Evolutionary conservation across 1,140 invertebrate species (phyloP).

Genomic region (Bombus picipes): DNA sequence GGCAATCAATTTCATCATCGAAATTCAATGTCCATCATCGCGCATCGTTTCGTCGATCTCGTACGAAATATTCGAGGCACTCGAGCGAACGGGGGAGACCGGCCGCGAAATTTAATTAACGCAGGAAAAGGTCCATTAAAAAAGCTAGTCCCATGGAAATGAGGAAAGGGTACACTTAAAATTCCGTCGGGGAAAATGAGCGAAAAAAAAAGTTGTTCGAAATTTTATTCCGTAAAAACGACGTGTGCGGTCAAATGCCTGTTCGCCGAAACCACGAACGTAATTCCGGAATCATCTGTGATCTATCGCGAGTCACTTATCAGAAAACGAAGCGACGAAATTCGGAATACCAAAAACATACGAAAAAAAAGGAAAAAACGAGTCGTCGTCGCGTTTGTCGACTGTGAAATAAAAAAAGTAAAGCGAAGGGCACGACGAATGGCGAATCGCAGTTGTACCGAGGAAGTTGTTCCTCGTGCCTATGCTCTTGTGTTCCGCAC

Average conservation of each 20-base stretch:
- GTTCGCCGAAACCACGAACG: not conserved
- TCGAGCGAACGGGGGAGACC: slow-evolving; percentile 31
- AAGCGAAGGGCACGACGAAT: not conserved
- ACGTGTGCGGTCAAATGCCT: not conserved
- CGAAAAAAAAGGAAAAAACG: not conserved
- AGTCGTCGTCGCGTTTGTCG: not conserved
- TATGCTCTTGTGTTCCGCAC: not conserved
- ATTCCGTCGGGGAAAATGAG: slow-evolving; percentile 22
- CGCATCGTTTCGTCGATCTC: slow-evolving; percentile 19
- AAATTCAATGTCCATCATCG: slow-evolving; percentile 37
- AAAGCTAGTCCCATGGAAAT: slow-evolving; percentile 34
- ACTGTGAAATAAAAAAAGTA: no score
- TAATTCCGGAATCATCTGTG: not conserved
- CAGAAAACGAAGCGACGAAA: not conserved
- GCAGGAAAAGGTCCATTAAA: slow-evolving; percentile 52
- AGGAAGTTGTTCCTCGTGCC: slow-evolving; percentile 32
- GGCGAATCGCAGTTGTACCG: not conserved
- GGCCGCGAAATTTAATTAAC: slow-evolving; percentile 51
- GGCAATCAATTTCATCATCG: slow-evolving; percentile 26
- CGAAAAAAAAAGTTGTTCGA: not conserved
- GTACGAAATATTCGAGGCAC: slow-evolving; percentile 51
- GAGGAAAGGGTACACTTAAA: slow-evolving; percentile 44
- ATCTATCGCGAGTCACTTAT: not conserved
- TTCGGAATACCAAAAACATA: not conserved
- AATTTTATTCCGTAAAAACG: slow-evolving; percentile 22